phyloP scores from a whole-genome alignment of 2,113 vertebrate species.

The Lagopus leucura region DNA sequence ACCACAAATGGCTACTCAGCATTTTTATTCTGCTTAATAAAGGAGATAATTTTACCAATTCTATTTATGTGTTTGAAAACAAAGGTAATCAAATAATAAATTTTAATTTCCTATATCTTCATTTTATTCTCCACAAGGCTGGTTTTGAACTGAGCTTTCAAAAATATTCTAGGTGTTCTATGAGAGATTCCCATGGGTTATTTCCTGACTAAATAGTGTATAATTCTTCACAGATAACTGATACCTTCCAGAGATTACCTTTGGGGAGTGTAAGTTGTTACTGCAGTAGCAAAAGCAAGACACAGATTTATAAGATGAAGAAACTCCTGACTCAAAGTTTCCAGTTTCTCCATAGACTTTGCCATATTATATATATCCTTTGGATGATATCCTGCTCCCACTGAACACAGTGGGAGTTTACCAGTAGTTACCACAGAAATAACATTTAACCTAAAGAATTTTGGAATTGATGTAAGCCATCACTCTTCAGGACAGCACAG shows the following conservation, averaged over 20 bases:
- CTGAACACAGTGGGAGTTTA: background rate
- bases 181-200: background rate
- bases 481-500: background rate
- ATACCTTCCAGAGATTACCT: background rate
- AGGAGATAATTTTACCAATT: background rate
- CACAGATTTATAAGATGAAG: background rate
- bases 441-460: background rate
- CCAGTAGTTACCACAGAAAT: background rate
- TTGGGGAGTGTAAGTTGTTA: background rate
- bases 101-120: background rate
- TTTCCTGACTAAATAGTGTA: background rate
- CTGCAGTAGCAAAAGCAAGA: background rate
- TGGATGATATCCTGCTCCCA: background rate
- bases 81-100: background rate
- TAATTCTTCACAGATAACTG: background rate
- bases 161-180: background rate
- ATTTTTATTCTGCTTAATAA: background rate
- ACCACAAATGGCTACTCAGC: background rate
- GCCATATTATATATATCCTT: background rate
- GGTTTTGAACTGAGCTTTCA: background rate
- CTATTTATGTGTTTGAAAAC: background rate
- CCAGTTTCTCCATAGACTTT: background rate
- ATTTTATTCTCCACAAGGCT: background rate
- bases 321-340: background rate
- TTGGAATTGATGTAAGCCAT: background rate